Base-by-base conservation (phyloP, 2,113 vertebrate species). In the Halcyon malimbica region DNA sequence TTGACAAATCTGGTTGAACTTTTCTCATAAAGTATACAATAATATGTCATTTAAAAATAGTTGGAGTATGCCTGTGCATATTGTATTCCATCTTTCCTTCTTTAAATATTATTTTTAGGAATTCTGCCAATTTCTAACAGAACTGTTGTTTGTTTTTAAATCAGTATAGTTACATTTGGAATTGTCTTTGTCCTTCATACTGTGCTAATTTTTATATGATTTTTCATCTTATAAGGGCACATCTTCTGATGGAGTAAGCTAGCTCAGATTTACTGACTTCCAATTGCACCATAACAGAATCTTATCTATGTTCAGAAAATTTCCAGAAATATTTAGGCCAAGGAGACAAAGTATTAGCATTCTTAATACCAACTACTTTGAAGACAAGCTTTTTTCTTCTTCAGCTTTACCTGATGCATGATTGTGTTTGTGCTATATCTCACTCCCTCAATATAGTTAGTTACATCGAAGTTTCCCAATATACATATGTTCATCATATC, bases 101-200 rank as follows among this genome's bases (percentile, higher is more conserved):
- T 95, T 96, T 92, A 96, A 97, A 96, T 96, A 97, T 94, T 96
- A 87, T 87, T 89, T 68, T 89, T 90, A 69, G 95, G 95, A 94
- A 94, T 50, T 69, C 73, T 95, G 90, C 95, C 96, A 96, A 6
- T 68, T 86, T 87, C 79, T 42, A 84, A 63, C 54, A 92, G 92
- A 94, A n/a, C 92, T 68, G 84, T 96, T 93, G 90, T 93, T 97
- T 94, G 85, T 56, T 96, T 94, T 95, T 78, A 86, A 75, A 35
- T 71, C 83, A 84, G 90, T 71, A 44, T 31, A 44, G 42, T 90
- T 90, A 79, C 83, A 82, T 71, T 96, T 91, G 89, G 80, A 84
- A 87, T 89, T 91, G 83, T 87, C 42, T 82, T 94, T 48, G 64
- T 75, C 89, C 65, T 57, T 93, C 71, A 70, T 42, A 42, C 44